These are phyloP conservation scores for Chironomus tepperi DNA, from an alignment of 1,140 invertebrate genomes.

Conservation along the genomic window DNA sequence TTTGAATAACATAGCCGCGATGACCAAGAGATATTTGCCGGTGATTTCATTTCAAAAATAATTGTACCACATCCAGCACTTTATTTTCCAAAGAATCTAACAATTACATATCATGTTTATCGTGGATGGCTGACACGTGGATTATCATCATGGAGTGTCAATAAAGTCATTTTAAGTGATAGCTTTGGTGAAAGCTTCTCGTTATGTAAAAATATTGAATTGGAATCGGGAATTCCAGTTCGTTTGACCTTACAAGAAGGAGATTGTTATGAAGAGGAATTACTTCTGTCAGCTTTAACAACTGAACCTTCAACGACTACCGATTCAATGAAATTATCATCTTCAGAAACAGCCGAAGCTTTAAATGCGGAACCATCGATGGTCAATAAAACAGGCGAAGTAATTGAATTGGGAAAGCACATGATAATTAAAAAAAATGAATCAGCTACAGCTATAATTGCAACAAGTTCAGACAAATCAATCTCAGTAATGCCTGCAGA, in stretches of 20 bases:
- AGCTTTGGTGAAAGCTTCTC: constrained; percentile 75
- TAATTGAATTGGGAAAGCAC: constrained; percentile 26
- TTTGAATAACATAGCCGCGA: constrained; percentile 57
- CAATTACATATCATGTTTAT: constrained; percentile 79
- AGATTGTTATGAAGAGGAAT: constrained; percentile 52
- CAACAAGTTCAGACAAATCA: neutral
- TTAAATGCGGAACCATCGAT: neutral
- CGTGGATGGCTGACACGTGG: constrained; percentile 87
- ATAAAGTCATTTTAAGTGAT: constrained; percentile 75
- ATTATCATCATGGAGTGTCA: constrained; percentile 64
- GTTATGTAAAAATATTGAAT: constrained; percentile 61
- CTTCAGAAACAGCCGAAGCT: neutral
- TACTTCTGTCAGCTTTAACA: constrained; percentile 28
- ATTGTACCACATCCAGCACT: constrained; percentile 81
- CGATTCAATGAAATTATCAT: constrained; percentile 30
- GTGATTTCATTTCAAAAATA: constrained; percentile 63
- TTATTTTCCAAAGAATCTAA: constrained; percentile 56
- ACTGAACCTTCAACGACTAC: neutral
- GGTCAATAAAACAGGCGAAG: constrained; percentile 24
- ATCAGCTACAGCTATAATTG: constrained; percentile 16
- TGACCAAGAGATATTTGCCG: constrained; percentile 64
- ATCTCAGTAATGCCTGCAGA: neutral
- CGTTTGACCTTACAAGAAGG: constrained; percentile 63
- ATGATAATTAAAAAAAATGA: neutral
- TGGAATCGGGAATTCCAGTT: constrained; percentile 64